Percentiles rank a stretch among this genome's conserved stretches.
phyloP scores from a whole-genome alignment of 2,113 vertebrate species.

The Psephotus haematonotus region DNA sequence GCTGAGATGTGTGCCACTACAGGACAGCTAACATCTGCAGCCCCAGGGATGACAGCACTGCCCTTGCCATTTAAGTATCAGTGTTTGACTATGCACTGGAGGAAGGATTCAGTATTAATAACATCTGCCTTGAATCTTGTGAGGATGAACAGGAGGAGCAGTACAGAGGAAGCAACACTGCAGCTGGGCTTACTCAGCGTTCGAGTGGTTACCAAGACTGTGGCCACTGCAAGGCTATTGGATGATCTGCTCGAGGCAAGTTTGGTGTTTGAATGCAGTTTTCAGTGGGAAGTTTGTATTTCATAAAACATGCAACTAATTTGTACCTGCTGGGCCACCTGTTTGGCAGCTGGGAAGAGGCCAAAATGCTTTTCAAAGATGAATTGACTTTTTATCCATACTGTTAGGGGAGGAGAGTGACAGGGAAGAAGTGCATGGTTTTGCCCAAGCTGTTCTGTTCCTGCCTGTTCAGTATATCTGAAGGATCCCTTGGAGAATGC shows the following conservation, averaged over 20 bases:
- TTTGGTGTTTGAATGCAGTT: not conserved
- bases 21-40: not conserved
- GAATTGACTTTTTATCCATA: not conserved
- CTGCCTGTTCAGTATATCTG: not conserved
- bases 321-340: not conserved
- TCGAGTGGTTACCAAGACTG: not conserved
- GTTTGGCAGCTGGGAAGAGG: not conserved
- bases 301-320: not conserved
- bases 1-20: not conserved
- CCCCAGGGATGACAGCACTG: not conserved
- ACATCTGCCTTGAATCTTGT: fast-evolving
- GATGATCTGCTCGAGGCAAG: not conserved
- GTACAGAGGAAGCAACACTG: not conserved
- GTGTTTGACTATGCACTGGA: not conserved
- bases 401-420: not conserved
- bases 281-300: not conserved
- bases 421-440: not conserved
- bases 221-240: not conserved
- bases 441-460: not conserved
- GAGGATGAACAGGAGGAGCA: not conserved
- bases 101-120: not conserved
- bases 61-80: not conserved
- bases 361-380: not conserved
- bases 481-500: not conserved
- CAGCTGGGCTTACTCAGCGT: not conserved